phyloP scores from a whole-genome alignment of 2,888 invertebrate genomes.

The Digitonthophagus gazella region DNA sequence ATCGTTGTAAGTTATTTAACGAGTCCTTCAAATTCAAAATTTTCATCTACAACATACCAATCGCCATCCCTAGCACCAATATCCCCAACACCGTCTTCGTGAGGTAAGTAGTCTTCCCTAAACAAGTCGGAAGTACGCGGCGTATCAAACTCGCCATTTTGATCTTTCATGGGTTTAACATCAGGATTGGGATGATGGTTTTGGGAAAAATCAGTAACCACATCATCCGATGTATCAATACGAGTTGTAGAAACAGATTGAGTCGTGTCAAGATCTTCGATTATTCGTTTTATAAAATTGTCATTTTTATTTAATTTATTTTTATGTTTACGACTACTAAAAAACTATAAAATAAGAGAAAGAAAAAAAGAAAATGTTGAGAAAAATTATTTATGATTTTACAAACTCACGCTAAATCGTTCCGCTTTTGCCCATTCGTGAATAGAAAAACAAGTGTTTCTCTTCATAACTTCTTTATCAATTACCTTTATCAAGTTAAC shows the following conservation, averaged over 20 bases:
- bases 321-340: neutral
- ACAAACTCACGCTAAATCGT: neutral
- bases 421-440: neutral
- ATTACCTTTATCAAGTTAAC: slow-evolving; percentile 34
- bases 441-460: slow-evolving; percentile 23
- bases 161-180: neutral
- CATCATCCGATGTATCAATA: neutral
- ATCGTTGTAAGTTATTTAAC: neutral
- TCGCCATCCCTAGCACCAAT: slow-evolving; percentile 1
- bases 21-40: neutral
- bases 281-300: neutral
- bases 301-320: neutral
- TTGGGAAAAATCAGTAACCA: neutral
- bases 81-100: neutral
- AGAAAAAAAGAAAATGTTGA: neutral
- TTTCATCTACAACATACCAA: slow-evolving; percentile 6
- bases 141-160: neutral
- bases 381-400: neutral
- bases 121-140: neutral
- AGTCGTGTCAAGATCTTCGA: neutral
- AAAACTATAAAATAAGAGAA: neutral
- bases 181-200: neutral
- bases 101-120: neutral
- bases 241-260: neutral
- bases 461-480: slow-evolving; percentile 30